These are phyloP conservation scores for Plodia interpunctella DNA, from an alignment of 1,140 invertebrate species.

Conservation along the genomic window DNA sequence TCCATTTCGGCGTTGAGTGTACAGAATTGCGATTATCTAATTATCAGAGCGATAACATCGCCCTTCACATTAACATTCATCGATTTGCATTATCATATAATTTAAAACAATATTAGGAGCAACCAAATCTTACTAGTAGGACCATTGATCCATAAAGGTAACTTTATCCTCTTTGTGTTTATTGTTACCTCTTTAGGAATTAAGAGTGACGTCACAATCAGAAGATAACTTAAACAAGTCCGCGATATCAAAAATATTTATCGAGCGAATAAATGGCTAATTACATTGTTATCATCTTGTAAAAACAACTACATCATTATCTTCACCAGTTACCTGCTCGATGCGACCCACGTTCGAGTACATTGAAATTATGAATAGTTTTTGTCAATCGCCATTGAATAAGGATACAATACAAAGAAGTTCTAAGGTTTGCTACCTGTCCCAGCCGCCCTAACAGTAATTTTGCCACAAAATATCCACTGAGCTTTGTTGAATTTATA, in stretches of 20 bases:
- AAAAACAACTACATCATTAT: neutral
- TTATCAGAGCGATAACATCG: constrained; percentile 5
- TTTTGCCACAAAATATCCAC: too few relatives aligned
- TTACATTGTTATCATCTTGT: neutral
- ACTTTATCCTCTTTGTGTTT: neutral
- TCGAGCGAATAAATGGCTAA: neutral
- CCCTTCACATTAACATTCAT: constrained; percentile 3
- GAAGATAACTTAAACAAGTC: neutral
- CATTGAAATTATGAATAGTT: too few relatives aligned
- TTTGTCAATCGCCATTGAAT: too few relatives aligned
- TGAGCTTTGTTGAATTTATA: too few relatives aligned
- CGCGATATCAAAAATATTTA: neutral
- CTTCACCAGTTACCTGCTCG: neutral
- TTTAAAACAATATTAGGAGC: constrained; percentile 2
- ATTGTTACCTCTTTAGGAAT: too few relatives aligned
- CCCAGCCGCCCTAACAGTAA: too few relatives aligned
- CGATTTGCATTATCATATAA: constrained; percentile 6
- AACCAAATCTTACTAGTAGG: neutral
- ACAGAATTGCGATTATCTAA: neutral
- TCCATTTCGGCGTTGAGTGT: neutral
- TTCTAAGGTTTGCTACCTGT: too few relatives aligned
- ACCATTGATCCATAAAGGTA: neutral
- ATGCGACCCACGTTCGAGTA: too few relatives aligned
- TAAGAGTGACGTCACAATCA: neutral
- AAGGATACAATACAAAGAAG: too few relatives aligned